These are phyloP conservation scores for Macroramphosus scolopax DNA, from an alignment of 2,797 vertebrate genomes.

Conservation along the genomic window DNA sequence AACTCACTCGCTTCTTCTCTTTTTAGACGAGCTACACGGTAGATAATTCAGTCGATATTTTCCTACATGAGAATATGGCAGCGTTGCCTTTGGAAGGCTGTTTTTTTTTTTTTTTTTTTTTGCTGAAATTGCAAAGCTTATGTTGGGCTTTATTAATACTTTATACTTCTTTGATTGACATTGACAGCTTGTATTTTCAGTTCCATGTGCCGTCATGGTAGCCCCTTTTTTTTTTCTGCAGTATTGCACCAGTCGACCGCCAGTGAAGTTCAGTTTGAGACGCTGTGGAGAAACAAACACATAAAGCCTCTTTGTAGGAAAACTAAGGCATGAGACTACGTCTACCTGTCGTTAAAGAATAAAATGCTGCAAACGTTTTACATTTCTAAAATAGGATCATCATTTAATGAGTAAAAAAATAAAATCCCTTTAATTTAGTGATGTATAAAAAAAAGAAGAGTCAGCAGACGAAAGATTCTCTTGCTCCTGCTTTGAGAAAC, in stretches of 20 bases:
- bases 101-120: neutral
- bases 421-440: no score
- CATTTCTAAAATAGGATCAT: no score
- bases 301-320: neutral
- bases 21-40: slow-evolving; percentile 4
- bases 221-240: slow-evolving; percentile 1
- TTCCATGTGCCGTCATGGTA: neutral
- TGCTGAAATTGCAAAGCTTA: neutral
- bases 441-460: no score
- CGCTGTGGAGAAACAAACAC: neutral
- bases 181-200: neutral
- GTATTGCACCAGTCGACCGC: slow-evolving; percentile 5
- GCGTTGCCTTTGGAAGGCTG: neutral
- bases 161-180: slow-evolving; percentile 2
- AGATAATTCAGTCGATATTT: slow-evolving; percentile 7
- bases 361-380: no score
- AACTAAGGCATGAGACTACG: neutral
- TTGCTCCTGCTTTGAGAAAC: slow-evolving; percentile 3
- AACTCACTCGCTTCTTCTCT: neutral
- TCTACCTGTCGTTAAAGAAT: no score
- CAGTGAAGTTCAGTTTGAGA: neutral
- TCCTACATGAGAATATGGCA: neutral
- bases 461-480: no score
- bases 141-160: slow-evolving; percentile 16
- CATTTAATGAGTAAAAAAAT: no score